A percentile compares a stretch with the other conserved stretches of the same genome.
Conservation (phyloP, 2,888 invertebrate species). For the Gerris lacustris region DNA sequence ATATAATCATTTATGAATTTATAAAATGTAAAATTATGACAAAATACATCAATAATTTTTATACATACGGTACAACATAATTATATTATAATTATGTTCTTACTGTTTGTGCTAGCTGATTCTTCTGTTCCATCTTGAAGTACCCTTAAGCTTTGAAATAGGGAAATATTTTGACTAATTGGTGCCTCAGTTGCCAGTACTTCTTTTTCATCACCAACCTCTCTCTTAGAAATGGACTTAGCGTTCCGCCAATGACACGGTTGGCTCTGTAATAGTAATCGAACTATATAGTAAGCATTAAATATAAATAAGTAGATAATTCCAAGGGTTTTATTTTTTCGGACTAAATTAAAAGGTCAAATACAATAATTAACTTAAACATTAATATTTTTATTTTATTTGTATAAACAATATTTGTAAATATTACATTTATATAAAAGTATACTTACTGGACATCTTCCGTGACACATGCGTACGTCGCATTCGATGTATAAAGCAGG, state of each 20-base stretch:
- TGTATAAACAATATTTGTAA: too few relatives aligned
- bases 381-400: too few relatives aligned
- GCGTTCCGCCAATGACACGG: slow-evolving; percentile 87
- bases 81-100: slow-evolving; percentile 17
- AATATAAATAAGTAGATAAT: too few relatives aligned
- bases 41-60: too few relatives aligned
- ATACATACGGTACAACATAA: not conserved
- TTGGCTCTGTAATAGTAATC: slow-evolving; percentile 53
- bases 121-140: slow-evolving; percentile 68
- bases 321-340: too few relatives aligned
- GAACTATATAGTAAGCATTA: not conserved
- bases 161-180: slow-evolving; percentile 75
- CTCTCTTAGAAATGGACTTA: slow-evolving; percentile 61
- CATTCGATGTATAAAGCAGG: slow-evolving; percentile 89
- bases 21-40: too few relatives aligned
- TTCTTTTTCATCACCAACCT: slow-evolving; percentile 37
- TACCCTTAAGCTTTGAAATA: slow-evolving; percentile 78
- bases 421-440: not conserved
- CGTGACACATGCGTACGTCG: slow-evolving; percentile 90
- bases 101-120: slow-evolving; percentile 35
- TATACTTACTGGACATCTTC: slow-evolving; percentile 71
- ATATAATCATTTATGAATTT: too few relatives aligned
- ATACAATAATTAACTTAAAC: slow-evolving; percentile 13
- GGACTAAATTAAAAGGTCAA: slow-evolving; percentile 13
- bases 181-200: slow-evolving; percentile 37